A percentile compares a stretch with the other conserved stretches of the same genome.
phyloP scores from a whole-genome alignment of 2,113 vertebrate genomes.

The Scomber scombrus region DNA sequence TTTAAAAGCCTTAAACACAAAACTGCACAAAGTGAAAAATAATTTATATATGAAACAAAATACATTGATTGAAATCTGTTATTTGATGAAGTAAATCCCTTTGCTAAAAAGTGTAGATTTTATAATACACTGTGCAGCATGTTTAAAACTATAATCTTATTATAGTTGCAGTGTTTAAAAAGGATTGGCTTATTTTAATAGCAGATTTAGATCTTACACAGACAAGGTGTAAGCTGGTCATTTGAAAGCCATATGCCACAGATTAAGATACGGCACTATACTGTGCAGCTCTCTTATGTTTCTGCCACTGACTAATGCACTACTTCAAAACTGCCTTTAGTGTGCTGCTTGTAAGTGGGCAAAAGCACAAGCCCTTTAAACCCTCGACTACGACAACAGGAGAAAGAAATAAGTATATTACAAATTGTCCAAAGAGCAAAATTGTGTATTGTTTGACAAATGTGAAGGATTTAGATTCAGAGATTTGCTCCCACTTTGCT shows the following conservation, averaged over 20 bases:
- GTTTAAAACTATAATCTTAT: conserved; percentile 83
- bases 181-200: conserved; percentile 81
- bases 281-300: conserved; percentile 51
- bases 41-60: conserved; percentile 25
- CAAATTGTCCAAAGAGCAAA: conserved; percentile 69
- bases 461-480: conserved; percentile 69
- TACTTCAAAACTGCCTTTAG: conserved; percentile 56
- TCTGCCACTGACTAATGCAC: conserved; percentile 69
- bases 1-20: conserved; percentile 5
- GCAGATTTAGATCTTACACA: conserved; percentile 83
- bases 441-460: conserved; percentile 77
- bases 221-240: conserved; percentile 82
- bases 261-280: conserved; percentile 75
- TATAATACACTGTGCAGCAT: conserved; percentile 26
- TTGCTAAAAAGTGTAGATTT: conserved; percentile 40
- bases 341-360: conserved; percentile 64
- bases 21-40: conserved; percentile 1
- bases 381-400: conserved; percentile 64
- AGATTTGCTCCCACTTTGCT: conserved; percentile 74
- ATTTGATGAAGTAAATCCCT: conserved; percentile 35
- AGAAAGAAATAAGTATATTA: conserved; percentile 77
- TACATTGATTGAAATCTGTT: conserved; percentile 16
- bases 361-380: conserved; percentile 71
- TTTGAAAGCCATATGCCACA: conserved; percentile 84
- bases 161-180: conserved; percentile 81